Base-by-base conservation (phyloP, 2,797 vertebrate genomes). In the Xenopus petersii region DNA sequence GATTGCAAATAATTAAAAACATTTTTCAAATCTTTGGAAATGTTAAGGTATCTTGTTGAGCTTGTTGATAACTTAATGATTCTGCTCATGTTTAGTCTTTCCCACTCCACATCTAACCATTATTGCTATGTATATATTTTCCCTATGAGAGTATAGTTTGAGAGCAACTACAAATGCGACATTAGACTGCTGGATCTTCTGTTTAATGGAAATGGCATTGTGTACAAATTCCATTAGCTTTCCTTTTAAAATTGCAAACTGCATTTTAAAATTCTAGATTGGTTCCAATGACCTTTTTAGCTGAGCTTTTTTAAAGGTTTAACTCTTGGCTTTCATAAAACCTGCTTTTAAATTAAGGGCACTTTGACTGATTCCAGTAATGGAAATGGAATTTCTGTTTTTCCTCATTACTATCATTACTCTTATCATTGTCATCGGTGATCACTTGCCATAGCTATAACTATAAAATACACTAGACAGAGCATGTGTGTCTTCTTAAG, bases 301-400 rank as follows among this genome's bases (percentile, higher is more conserved):
- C 73, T 70, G 42, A 54, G 70, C 84, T 85, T 80, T 74, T 86
- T 80, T 74, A 69, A 47, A 66, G 17, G 79, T 87, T 86, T 87
- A 83, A 82, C 77, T 83, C 59, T 62, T 61, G 48, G 72, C 48
- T 71, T 72, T 81, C 77, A 63, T 0, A 77, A 75, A 79, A 81
- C 60, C 81, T 80, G 64, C 73, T 83, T 84, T 79, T 81, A 79
- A 79, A 79, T 79, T 69, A 79, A 79, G 42, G 71, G 71, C 49
- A 72, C 73, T 88, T 88, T 83, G 83, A 88, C 86, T 84, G 75
- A 70, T 77, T 81, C 81, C 83, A 72, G 85, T 88, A 88, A 89
- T 88, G 86, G 85, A 88, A 88, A 86, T 88, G 84, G 85, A 88
- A 86, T 85, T 82, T 74, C 86, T 88, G 87, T 83, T 88, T 85